Evolutionary conservation across 1,140 invertebrate genomes (phyloP).

Genomic region (Zaprionus inermis): DNA sequence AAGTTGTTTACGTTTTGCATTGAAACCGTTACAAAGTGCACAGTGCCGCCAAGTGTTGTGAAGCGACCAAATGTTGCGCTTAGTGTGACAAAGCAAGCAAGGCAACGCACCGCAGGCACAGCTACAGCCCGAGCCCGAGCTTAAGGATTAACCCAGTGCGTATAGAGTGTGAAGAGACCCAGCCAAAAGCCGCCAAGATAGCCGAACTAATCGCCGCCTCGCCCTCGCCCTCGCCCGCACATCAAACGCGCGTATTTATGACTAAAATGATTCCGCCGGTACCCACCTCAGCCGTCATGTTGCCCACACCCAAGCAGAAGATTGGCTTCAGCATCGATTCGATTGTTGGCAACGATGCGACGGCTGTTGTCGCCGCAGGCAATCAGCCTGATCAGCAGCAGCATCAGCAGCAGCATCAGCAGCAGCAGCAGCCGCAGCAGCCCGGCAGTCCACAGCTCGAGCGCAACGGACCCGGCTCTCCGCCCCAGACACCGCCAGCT

Average conservation of each 20-base stretch:
- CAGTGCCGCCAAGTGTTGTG: conserved; percentile 42
- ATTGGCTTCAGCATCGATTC: conserved; percentile 98
- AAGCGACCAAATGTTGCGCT: conserved; percentile 62
- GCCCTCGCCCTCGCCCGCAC: conserved; percentile 46
- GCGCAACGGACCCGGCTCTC: conserved; percentile 70
- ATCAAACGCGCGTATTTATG: conserved; percentile 78
- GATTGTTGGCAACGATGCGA: conserved; percentile 90
- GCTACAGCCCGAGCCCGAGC: background rate
- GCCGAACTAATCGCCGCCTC: conserved; percentile 71
- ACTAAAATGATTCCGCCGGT: conserved; percentile 85
- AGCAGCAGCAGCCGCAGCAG: conserved; percentile 17
- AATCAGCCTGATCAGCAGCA: conserved; percentile 52
- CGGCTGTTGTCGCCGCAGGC: conserved; percentile 33
- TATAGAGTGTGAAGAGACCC: conserved; percentile 5
- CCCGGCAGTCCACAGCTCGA: conserved; percentile 57
- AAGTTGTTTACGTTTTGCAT: conserved; percentile 43
- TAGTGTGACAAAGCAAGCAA: conserved; percentile 39
- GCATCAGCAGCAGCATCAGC: conserved; percentile 25
- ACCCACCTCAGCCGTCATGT: conserved; percentile 86
- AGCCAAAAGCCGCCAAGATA: conserved; percentile 72
- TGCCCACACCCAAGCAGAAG: conserved; percentile 97
- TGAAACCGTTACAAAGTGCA: conserved; percentile 9
- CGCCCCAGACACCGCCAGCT: conserved; percentile 75
- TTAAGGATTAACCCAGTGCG: conserved; percentile 45
- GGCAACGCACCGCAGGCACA: background rate